Conservation (phyloP, 2,797 vertebrate genomes). For the Fistularia tabacaria region DNA sequence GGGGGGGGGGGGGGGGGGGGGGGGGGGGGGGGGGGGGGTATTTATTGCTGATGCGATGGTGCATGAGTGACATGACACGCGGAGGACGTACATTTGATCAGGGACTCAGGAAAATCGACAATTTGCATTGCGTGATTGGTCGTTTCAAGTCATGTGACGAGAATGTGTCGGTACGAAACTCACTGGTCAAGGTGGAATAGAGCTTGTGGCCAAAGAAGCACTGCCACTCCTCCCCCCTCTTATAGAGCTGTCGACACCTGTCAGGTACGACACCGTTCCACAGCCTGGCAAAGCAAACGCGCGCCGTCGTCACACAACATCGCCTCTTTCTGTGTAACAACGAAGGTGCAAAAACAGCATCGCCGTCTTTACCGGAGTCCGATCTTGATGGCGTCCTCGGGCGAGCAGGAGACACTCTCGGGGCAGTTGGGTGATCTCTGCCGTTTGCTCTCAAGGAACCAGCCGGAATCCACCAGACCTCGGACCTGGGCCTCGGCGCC, state of each 20-base stretch:
- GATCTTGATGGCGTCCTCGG: constrained; percentile 80
- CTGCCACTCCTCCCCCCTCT: constrained; percentile 81
- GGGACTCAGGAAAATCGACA: background rate
- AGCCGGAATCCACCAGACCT: constrained; percentile 83
- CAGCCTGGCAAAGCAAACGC: constrained; percentile 62
- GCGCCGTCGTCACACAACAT: constrained; percentile 1
- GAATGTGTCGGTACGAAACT: constrained; percentile 38
- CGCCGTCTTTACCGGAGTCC: constrained; percentile 73
- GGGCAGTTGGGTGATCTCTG: constrained; percentile 74
- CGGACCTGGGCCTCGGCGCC: constrained; percentile 79
- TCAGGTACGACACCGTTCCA: constrained; percentile 83
- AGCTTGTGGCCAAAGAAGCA: constrained; percentile 83
- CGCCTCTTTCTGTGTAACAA: background rate
- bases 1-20: background rate
- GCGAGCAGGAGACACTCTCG: constrained; percentile 76
- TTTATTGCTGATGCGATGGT: no score
- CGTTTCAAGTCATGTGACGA: background rate
- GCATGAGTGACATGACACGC: no score
- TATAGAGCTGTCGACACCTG: constrained; percentile 77
- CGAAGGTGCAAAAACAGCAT: background rate
- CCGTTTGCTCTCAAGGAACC: constrained; percentile 82
- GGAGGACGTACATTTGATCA: no score
- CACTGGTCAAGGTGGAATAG: constrained; percentile 78
- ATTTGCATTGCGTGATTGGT: background rate
- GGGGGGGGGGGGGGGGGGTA: background rate